phyloP scores from a whole-genome alignment of 2,113 vertebrate species.

The Tinamus guttatus region DNA sequence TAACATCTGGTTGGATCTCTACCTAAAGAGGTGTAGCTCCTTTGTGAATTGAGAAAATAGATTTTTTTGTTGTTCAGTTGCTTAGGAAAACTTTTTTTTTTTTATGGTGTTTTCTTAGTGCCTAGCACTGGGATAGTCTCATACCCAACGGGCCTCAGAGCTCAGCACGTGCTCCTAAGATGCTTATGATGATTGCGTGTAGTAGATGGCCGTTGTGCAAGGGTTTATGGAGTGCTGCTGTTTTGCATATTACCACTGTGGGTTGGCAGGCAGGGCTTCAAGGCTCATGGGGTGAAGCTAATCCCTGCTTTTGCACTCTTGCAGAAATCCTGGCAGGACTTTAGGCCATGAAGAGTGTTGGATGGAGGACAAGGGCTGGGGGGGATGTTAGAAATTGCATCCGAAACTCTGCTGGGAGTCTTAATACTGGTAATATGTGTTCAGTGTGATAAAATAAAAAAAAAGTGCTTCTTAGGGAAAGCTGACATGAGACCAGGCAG shows the following conservation, averaged over 20 bases:
- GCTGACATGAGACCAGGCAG: slow-evolving; percentile 20
- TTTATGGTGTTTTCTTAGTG: background rate
- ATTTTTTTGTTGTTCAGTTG: background rate
- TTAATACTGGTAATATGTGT: background rate
- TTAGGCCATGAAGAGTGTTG: background rate
- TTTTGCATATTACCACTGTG: background rate
- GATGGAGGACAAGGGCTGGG: background rate
- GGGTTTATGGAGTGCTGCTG: background rate
- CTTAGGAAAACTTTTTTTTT: background rate
- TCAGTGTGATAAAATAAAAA: slow-evolving; percentile 13
- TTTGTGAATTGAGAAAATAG: background rate
- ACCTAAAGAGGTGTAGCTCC: background rate
- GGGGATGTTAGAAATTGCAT: slow-evolving; percentile 7
- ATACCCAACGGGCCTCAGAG: background rate
- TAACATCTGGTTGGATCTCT: background rate
- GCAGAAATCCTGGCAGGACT: slow-evolving; percentile 32
- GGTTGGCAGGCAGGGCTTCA: background rate
- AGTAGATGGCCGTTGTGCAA: background rate
- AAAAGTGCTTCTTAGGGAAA: slow-evolving; percentile 1
- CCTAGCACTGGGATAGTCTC: background rate
- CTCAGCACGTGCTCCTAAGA: background rate
- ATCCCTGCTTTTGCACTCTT: background rate
- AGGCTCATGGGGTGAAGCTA: background rate
- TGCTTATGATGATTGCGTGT: background rate
- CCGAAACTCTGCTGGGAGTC: background rate